Conservation (phyloP, 2,113 vertebrate genomes). For the Columbina picui region DNA sequence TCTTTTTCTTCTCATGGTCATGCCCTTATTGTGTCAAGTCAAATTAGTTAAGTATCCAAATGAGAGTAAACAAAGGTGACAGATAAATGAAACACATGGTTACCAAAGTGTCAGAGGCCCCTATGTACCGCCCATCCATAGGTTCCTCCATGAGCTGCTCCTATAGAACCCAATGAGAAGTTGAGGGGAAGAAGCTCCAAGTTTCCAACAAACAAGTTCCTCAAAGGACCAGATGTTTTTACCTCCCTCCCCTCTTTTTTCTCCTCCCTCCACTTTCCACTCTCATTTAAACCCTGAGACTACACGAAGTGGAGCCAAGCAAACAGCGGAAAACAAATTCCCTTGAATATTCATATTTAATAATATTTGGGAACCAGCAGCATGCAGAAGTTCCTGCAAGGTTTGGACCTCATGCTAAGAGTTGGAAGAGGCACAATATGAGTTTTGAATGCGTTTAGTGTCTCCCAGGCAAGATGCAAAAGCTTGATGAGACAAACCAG, state of each 20-base stretch:
- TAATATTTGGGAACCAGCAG: neutral
- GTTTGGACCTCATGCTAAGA: neutral
- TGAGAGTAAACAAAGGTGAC: slow-evolving; percentile 78
- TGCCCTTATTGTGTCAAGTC: slow-evolving; percentile 82
- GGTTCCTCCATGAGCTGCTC: neutral
- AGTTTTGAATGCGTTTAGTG: rapidly evolving
- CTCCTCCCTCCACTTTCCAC: neutral
- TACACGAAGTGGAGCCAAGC: neutral
- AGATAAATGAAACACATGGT: slow-evolving; percentile 72
- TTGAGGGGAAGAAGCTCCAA: neutral
- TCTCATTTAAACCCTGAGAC: neutral
- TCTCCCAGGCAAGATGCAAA: neutral
- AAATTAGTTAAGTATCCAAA: slow-evolving; percentile 77
- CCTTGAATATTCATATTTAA: neutral
- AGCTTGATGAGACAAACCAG: neutral
- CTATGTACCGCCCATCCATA: neutral
- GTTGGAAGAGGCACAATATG: neutral
- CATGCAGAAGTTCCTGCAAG: neutral
- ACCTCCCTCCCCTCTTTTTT: neutral
- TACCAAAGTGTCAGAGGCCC: slow-evolving; percentile 50
- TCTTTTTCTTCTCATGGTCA: slow-evolving; percentile 70
- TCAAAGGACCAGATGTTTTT: neutral
- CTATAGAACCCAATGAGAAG: neutral
- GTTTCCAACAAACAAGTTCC: neutral
- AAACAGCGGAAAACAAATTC: neutral